phyloP scores from a whole-genome alignment of 2,797 vertebrate genomes.

The Enteromius afrohamiltoni region DNA sequence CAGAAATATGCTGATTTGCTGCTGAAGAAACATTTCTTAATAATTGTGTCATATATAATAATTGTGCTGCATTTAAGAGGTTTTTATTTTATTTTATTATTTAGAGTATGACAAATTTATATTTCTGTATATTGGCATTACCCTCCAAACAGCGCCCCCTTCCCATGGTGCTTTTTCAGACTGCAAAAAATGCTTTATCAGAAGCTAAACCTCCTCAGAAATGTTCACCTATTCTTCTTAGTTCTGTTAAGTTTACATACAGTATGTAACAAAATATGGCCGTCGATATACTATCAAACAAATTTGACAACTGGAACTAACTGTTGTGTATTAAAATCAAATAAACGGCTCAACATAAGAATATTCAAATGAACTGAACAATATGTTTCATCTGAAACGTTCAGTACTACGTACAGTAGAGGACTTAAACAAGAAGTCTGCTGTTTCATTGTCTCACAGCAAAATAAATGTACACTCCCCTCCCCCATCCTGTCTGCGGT shows the following conservation, averaged over 20 bases:
- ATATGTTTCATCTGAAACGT: background rate
- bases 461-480: background rate
- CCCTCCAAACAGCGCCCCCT: background rate
- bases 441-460: conserved; percentile 4
- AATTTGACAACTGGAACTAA: background rate
- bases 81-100: too few relatives aligned
- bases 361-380: background rate
- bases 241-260: background rate
- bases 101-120: too few relatives aligned
- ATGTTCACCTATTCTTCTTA: background rate
- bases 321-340: background rate
- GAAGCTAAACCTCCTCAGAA: background rate
- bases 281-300: background rate
- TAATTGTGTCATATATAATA: background rate
- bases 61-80: background rate
- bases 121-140: background rate
- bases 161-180: background rate
- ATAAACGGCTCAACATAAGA: background rate
- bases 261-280: background rate
- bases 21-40: background rate
- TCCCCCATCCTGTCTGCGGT: conserved; percentile 41
- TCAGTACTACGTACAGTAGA: background rate
- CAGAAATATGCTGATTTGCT: background rate
- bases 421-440: background rate
- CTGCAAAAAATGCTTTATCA: background rate